Evolutionary conservation across 2,113 vertebrate genomes (phyloP).

Genomic region (Carettochelys insculpta): DNA sequence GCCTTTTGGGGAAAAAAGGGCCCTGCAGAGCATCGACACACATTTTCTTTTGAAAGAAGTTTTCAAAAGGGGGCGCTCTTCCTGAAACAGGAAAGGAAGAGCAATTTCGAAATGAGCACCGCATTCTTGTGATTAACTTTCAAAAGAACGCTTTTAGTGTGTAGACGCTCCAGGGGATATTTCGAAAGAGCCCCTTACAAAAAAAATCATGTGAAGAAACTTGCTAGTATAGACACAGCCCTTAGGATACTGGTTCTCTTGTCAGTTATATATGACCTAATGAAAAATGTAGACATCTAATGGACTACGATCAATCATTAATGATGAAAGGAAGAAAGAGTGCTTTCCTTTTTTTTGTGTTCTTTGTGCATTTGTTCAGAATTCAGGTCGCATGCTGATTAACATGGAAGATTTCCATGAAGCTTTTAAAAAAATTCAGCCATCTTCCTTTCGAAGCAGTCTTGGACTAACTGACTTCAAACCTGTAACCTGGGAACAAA

Average conservation of each 20-base stretch:
- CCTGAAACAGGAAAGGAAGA: no score
- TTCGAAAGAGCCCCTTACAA: no score
- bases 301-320: not conserved
- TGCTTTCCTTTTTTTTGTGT: not conserved
- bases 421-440: constrained; percentile 86
- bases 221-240: no score
- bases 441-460: constrained; percentile 87
- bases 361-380: constrained; percentile 69
- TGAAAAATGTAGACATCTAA: not conserved
- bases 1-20: no score
- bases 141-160: no score
- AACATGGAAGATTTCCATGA: constrained; percentile 82
- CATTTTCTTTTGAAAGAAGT: no score
- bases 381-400: constrained; percentile 65
- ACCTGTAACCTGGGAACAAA: constrained; percentile 88
- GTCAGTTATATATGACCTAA: not conserved
- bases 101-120: no score
- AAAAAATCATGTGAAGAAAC: no score
- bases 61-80: no score
- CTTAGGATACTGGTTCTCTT: not conserved
- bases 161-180: no score
- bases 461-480: constrained; percentile 85
- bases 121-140: no score
- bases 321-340: not conserved
- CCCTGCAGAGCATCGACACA: no score